Percentiles rank a stretch among this genome's conserved stretches.
These are phyloP conservation scores for Sterrhoptilus dennistouni DNA, from an alignment of 2,113 vertebrate species.

Conservation along the genomic window DNA sequence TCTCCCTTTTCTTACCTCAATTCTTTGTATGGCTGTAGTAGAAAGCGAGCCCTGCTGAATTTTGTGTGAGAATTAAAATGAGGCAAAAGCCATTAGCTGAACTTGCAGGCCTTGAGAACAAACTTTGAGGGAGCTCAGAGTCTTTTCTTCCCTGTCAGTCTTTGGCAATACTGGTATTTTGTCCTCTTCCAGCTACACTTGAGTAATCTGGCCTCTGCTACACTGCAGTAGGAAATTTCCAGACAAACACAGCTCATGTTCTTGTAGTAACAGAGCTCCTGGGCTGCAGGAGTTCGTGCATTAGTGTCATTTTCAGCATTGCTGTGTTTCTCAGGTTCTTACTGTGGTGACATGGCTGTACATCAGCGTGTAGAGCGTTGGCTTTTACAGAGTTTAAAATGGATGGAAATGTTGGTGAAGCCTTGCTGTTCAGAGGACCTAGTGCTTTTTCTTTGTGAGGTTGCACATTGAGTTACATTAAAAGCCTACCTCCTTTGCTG, in stretches of 20 bases:
- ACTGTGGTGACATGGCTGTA: neutral
- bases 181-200: neutral
- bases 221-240: neutral
- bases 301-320: neutral
- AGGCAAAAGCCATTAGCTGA: neutral
- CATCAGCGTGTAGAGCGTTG: neutral
- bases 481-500: neutral
- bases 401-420: neutral
- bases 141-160: neutral
- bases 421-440: neutral
- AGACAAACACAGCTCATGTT: neutral
- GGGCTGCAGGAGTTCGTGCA: neutral
- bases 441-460: neutral
- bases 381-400: neutral
- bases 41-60: neutral
- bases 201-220: neutral
- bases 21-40: neutral
- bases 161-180: neutral
- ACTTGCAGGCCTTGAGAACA: neutral
- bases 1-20: neutral
- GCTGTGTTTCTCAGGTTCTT: neutral
- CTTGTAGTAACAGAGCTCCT: neutral
- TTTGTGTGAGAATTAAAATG: neutral
- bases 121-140: fast-evolving
- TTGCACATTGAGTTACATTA: neutral